Conservation (phyloP, 92 coral and sea anemone species). For the Ricordea florida region DNA sequence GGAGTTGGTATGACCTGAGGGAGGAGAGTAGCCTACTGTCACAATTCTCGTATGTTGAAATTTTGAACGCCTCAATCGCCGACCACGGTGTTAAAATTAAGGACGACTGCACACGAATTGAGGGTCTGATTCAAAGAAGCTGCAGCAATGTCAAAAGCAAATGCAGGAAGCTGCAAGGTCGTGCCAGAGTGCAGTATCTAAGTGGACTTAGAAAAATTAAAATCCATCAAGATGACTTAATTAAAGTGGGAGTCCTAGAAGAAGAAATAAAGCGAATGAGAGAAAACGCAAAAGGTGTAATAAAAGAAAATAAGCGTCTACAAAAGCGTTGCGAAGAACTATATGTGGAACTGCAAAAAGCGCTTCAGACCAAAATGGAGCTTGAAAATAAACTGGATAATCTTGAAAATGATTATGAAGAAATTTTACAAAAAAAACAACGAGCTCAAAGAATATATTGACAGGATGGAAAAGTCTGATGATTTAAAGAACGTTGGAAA, state of each 20-base stretch:
- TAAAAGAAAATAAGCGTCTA: not conserved
- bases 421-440: no score
- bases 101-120: constrained; percentile 34
- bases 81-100: constrained; percentile 18
- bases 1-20: constrained; percentile 16
- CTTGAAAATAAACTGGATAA: no score
- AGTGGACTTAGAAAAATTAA: constrained; percentile 3
- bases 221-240: constrained; percentile 21
- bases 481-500: no score
- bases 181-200: constrained; percentile 5
- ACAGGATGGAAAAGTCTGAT: no score
- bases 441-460: no score
- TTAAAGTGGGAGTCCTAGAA: constrained; percentile 17
- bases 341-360: not conserved
- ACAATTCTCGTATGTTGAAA: constrained; percentile 3
- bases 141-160: constrained; percentile 40
- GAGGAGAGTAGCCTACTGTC: constrained; percentile 9
- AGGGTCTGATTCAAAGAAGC: constrained; percentile 17
- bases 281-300: constrained; percentile 14
- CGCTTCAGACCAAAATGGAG: no score
- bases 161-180: constrained; percentile 22
- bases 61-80: constrained; percentile 22
- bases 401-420: no score
- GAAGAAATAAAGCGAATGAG: not conserved
- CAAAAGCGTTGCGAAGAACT: constrained; percentile 14